Evolutionary conservation across 2,797 vertebrate species (phyloP).

Genomic region (Sebastolobus alascanus): DNA sequence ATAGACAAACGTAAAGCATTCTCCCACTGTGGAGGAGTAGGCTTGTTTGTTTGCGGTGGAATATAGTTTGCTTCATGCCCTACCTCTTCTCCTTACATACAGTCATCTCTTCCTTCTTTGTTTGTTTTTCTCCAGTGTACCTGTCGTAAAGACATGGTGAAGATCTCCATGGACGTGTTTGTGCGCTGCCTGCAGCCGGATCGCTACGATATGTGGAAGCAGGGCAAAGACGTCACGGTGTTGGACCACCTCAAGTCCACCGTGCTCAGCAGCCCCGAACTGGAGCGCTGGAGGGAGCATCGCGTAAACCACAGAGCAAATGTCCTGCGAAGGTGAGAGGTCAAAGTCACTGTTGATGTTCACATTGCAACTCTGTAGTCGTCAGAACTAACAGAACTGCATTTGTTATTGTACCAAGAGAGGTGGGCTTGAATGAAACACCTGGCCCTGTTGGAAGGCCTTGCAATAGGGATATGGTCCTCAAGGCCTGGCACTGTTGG

Average conservation of each 20-base stretch:
- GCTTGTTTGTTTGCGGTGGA: not conserved
- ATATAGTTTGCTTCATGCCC: not conserved
- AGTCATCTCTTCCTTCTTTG: not conserved
- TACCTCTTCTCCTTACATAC: not conserved
- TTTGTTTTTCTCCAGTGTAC: conserved; percentile 79
- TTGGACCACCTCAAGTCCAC: conserved; percentile 96
- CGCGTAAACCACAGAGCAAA: conserved; percentile 87
- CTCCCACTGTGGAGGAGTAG: not conserved
- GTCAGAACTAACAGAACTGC: too few relatives aligned
- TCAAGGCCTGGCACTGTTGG: too few relatives aligned
- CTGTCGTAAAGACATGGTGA: conserved; percentile 98
- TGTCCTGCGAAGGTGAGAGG: conserved; percentile 89
- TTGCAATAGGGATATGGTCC: too few relatives aligned
- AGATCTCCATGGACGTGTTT: conserved; percentile 99
- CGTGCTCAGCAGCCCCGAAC: conserved; percentile 88
- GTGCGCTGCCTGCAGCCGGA: conserved; percentile 95
- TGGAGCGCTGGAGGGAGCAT: conserved; percentile 91
- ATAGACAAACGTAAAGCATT: not conserved
- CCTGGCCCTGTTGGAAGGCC: too few relatives aligned
- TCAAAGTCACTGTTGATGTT: too few relatives aligned
- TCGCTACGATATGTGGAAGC: conserved; percentile 96
- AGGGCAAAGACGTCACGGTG: conserved; percentile 90
- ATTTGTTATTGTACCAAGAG: too few relatives aligned
- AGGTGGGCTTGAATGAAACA: too few relatives aligned
- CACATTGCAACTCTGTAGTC: too few relatives aligned